A percentile compares a stretch with the other conserved stretches of the same genome.
phyloP scores from a whole-genome alignment of 2,797 vertebrate genomes.

The Hirundo rustica region DNA sequence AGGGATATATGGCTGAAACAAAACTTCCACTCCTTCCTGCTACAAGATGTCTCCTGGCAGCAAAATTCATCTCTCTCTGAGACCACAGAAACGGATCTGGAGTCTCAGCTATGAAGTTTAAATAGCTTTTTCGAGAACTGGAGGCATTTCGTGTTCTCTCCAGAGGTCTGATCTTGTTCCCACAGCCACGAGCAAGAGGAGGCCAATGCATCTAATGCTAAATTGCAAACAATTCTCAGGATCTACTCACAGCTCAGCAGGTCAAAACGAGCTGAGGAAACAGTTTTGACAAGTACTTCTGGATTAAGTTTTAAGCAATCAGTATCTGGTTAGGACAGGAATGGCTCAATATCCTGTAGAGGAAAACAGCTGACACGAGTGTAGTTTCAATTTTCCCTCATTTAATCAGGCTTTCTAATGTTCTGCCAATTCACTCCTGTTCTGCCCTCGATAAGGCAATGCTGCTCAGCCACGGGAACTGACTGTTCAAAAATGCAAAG shows the following conservation, averaged over 20 bases:
- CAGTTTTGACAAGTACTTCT: constrained; percentile 79
- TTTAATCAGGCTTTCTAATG: constrained; percentile 80
- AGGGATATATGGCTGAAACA: neutral
- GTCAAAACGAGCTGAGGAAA: constrained; percentile 79
- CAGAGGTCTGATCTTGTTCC: constrained; percentile 7
- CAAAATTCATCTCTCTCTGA: neutral
- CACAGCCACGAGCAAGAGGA: neutral
- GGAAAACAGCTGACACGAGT: constrained; percentile 82
- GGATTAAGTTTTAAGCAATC: constrained; percentile 82
- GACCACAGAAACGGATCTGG: neutral
- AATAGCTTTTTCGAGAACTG: neutral
- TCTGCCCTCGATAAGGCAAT: constrained; percentile 70
- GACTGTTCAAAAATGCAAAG: constrained; percentile 61
- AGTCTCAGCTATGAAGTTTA: neutral
- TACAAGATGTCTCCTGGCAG: neutral
- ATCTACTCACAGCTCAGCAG: constrained; percentile 74
- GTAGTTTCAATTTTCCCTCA: constrained; percentile 76
- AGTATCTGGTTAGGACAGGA: constrained; percentile 84
- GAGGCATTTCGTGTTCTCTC: neutral
- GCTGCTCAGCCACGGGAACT: constrained; percentile 63
- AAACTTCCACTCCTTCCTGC: neutral
- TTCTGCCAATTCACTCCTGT: constrained; percentile 77
- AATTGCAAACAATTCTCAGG: constrained; percentile 48
- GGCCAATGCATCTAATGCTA: neutral
- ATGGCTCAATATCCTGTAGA: constrained; percentile 83